phyloP scores from a whole-genome alignment of 2,797 vertebrate genomes.

The Catharus ustulatus region DNA sequence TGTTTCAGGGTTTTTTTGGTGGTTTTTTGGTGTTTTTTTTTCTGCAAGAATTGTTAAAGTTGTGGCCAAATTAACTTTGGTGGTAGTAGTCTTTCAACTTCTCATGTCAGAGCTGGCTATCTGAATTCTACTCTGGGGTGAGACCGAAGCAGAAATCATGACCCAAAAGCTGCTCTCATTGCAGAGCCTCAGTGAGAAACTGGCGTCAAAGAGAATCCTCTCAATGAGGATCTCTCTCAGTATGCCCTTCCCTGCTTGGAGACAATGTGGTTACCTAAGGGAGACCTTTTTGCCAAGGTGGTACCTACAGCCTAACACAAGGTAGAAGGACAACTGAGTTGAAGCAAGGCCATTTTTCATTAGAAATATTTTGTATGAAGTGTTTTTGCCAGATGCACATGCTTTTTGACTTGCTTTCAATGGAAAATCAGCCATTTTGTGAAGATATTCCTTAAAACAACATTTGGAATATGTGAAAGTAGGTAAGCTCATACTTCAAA shows the following conservation, averaged over 20 bases:
- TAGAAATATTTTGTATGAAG: not conserved
- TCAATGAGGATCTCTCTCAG: not conserved
- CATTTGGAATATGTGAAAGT: not conserved
- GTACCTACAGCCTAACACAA: not conserved
- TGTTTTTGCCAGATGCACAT: not conserved
- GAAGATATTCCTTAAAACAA: not conserved
- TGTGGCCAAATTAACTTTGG: not conserved
- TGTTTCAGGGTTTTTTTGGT: too few species aligned
- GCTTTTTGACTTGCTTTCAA: not conserved
- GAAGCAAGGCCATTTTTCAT: not conserved
- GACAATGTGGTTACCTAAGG: not conserved
- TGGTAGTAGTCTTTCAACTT: not conserved
- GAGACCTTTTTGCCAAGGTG: not conserved
- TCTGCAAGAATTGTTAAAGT: not conserved
- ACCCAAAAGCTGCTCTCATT: not conserved
- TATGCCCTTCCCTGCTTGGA: not conserved
- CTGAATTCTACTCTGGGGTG: not conserved
- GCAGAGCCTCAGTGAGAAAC: not conserved
- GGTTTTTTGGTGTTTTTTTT: too few species aligned
- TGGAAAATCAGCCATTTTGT: not conserved
- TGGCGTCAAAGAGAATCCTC: not conserved
- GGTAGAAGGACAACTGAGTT: not conserved
- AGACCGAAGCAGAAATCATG: not conserved
- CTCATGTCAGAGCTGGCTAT: not conserved
- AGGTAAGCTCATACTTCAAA: not conserved